A percentile compares a stretch with the other conserved stretches of the same genome.
phyloP scores from a whole-genome alignment of 2,113 vertebrate genomes.

The Boulengeromyrus knoepffleri region DNA sequence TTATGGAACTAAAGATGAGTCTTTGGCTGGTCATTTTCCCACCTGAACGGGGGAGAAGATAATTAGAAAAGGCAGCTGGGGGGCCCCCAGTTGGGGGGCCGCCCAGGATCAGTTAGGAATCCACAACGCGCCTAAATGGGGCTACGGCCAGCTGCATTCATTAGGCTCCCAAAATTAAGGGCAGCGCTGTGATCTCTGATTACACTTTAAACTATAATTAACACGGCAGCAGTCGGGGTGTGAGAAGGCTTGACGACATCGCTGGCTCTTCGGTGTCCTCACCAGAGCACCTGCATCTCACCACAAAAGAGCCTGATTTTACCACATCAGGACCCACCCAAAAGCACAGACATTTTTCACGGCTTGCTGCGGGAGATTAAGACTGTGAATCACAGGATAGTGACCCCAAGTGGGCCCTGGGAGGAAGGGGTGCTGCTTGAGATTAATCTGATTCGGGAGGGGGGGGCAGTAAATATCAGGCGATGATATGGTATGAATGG shows the following conservation, averaged over 20 bases:
- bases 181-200: not conserved
- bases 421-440: not conserved
- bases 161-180: not conserved
- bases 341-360: not conserved
- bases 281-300: not conserved
- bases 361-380: not conserved
- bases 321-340: not conserved
- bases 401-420: not conserved
- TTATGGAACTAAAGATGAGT: not conserved
- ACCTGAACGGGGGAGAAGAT: not conserved
- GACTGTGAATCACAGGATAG: not conserved
- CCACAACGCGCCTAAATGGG: not conserved
- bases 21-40: not conserved
- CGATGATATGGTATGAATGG: not conserved
- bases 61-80: constrained; percentile 1
- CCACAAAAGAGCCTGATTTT: not conserved
- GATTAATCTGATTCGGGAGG: not conserved
- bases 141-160: not conserved
- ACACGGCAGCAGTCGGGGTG: not conserved
- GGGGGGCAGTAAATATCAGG: not conserved
- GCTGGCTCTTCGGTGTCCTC: not conserved
- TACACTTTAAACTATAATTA: constrained; percentile 11
- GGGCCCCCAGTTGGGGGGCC: not conserved
- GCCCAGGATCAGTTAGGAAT: not conserved
- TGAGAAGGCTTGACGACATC: not conserved